Conservation (phyloP, 2,113 vertebrate species). For the Carassius auratus region DNA sequence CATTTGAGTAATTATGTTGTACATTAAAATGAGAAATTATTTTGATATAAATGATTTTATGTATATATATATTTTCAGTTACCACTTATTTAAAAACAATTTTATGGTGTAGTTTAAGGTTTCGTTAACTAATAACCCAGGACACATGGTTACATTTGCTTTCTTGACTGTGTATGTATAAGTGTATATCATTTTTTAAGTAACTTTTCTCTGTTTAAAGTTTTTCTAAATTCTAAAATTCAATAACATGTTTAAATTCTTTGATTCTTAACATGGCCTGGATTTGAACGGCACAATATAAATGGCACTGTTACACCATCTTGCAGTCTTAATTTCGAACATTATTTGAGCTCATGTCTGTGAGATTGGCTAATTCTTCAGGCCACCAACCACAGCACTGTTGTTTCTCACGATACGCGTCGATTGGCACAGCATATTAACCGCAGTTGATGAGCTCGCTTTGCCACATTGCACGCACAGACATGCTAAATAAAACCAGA, state of each 20-base stretch:
- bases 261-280: neutral
- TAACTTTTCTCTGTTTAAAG: neutral
- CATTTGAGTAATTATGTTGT: no score
- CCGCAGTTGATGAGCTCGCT: neutral
- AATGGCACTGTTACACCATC: neutral
- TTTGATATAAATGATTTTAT: no score
- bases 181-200: neutral
- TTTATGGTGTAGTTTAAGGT: no score
- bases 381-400: neutral
- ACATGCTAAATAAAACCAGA: neutral
- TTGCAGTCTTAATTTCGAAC: neutral
- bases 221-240: neutral
- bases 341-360: neutral
- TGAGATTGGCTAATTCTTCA: neutral
- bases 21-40: no score
- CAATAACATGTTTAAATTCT: neutral
- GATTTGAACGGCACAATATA: neutral
- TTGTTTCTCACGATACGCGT: neutral
- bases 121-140: no score
- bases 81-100: no score
- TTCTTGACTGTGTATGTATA: neutral
- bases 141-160: neutral
- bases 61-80: no score
- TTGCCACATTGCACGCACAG: neutral
- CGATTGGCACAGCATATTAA: neutral